Evolutionary conservation across 2,797 vertebrate genomes (phyloP), one percentile per base, ranked within the genome.

Genomic region (Podarcis siculus): DNA sequence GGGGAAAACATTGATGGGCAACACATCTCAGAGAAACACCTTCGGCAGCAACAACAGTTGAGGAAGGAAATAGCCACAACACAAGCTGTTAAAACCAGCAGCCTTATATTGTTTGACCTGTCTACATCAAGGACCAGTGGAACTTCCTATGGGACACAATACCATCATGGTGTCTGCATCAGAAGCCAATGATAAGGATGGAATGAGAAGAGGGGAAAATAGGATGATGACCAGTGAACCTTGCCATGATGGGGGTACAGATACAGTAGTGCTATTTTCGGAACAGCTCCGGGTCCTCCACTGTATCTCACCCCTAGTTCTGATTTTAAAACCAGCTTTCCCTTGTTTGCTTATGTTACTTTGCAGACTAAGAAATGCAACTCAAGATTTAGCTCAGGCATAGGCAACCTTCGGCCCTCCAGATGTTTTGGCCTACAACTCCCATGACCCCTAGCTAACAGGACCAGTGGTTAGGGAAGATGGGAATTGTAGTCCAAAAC

Each of bases 31-130:
- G 15, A 39, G 64, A 42, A 49, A 25, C 32, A 21, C 2, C 45
- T 58, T 23, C 58, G 1, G 19, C 49, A 83, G 19, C 42, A 45
- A 1, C 76, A 94, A 67, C 93, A 92, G 86, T 93, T 30, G 15
- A 45, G 12, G 13, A 19, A 71, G 30, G 55, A 25, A 27, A 25
- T 8, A 71, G 27, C 66, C 30, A 12, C 37, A 19, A 30, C 6
- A 19, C 32, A 58, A 27, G 15, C n/a, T 4, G 23, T 27, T 8
- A 32, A 72, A 72, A 83, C 32, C 67, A 13, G n/a, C 9, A 49
- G 21, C 67, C 55, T n/a, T 5, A 2, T 13, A 39, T 49, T 4
- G 42, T 10, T 64, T 21, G 13, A 25, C 21, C 25, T 23, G 21
- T 35, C 58, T 58, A 37, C 55, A n/a, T 80, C 23, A 55, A 64